Conservation (phyloP, 2,797 vertebrate genomes). For the Melanotaenia boesemani region DNA sequence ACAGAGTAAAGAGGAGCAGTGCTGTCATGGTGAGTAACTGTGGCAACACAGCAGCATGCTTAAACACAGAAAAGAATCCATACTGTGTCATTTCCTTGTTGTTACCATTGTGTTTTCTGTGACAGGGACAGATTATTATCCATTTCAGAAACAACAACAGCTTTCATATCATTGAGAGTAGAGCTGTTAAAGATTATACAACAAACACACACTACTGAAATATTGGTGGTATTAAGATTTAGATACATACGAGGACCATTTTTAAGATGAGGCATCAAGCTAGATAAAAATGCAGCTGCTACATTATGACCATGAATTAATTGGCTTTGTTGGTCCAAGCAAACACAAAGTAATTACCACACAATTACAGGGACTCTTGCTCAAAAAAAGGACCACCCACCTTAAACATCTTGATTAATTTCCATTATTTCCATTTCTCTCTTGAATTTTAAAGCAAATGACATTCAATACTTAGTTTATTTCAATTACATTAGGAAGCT, state of each 20-base stretch:
- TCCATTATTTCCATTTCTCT: background rate
- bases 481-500: slow-evolving; percentile 26
- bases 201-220: background rate
- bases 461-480: background rate
- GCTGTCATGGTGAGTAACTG: slow-evolving; percentile 60
- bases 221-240: background rate
- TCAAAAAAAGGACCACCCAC: background rate
- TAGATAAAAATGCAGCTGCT: background rate
- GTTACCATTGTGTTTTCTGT: slow-evolving; percentile 57
- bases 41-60: slow-evolving; percentile 50
- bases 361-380: background rate
- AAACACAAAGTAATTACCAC: background rate
- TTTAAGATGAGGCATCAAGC: background rate
- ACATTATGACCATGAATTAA: background rate
- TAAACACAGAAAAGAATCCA: slow-evolving; percentile 53
- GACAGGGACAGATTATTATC: slow-evolving; percentile 60
- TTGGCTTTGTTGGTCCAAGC: slow-evolving; percentile 7
- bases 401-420: background rate
- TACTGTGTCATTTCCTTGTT: slow-evolving; percentile 60
- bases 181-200: slow-evolving; percentile 31
- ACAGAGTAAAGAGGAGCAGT: slow-evolving; percentile 26
- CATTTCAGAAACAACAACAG: slow-evolving; percentile 44
- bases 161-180: slow-evolving; percentile 48
- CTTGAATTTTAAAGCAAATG: background rate
- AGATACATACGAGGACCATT: background rate